Base-by-base conservation (phyloP, 2,888 invertebrate species). In the Drosophila barbarae region DNA sequence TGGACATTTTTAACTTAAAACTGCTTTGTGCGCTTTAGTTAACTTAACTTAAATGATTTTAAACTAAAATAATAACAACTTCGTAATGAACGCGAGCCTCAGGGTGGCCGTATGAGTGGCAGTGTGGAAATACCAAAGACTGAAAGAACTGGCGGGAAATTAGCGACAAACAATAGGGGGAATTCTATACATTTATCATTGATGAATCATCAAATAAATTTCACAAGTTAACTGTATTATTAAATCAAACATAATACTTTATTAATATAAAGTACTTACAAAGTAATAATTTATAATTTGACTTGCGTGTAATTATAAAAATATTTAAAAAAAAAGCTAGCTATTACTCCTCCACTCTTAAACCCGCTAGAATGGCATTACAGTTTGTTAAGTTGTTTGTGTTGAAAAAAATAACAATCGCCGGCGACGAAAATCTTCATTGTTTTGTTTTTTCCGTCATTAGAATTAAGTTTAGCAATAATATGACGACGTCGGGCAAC, bases 401-500 rank as follows among this genome's bases (percentile, higher is more conserved):
- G 34, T 35, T 10, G 36, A 21, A 41, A 41, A 49, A 35, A 32
- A 53, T 18, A 26, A 34, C 21, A 58, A 34, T 42, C 6, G 42
- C 55, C 34, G 58, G 42, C 28, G 28, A 12, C 3, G 28, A 54
- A 42, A 58, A 58, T 41, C 34, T 1, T 34, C 36, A n/a, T 57
- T 61, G 34, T 63, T 55, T 36, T 39, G 15, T 56, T 56, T 23
- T 35, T 21, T 41, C 23, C 32, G 46, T 44, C 44, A 44, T 35
- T 55, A 65, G 47, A 34, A 35, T 53, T 58, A 53, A 49, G 65
- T 49, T 56, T 42, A 52, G 9, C 10, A 41, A 10, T 30, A 67
- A 28, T 30, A 87, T 86, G 84, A 73, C 77, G 50, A 75, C 70
- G 64, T 88, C 87, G 88, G 87, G 84, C 54, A 86, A 87, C 58